These are phyloP conservation scores for Hyles vespertilio DNA, from an alignment of 1,140 invertebrate genomes.

Conservation along the genomic window DNA sequence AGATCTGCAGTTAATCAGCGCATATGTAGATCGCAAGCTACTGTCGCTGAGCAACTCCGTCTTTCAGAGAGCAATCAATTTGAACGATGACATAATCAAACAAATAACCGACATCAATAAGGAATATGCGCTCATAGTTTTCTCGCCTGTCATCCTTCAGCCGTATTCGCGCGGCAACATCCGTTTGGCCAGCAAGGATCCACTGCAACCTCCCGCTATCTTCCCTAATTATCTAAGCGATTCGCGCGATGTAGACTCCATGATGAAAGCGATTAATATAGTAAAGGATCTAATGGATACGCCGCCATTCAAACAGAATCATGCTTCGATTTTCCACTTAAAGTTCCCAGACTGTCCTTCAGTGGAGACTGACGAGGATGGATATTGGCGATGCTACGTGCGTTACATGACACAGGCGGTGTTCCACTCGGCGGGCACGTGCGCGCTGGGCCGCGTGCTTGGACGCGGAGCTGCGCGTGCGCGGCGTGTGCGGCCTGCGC, in stretches of 20 bases:
- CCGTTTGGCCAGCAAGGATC: constrained; percentile 79
- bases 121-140: constrained; percentile 47
- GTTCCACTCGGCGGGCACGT: constrained; percentile 67
- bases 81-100: constrained; percentile 50
- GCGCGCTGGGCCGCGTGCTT: constrained; percentile 39
- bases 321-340: constrained; percentile 19
- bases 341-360: constrained; percentile 17
- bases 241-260: constrained; percentile 77
- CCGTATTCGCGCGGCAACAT: constrained; percentile 84
- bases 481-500: constrained; percentile 53
- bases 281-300: constrained; percentile 76
- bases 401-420: constrained; percentile 64
- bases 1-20: constrained; percentile 31
- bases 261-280: constrained; percentile 76
- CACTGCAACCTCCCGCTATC: constrained; percentile 84
- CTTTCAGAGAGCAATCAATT: constrained; percentile 33
- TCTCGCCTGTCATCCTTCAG: constrained; percentile 77
- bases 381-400: constrained; percentile 67
- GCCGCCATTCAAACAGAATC: constrained; percentile 61
- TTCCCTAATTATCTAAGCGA: constrained; percentile 85
- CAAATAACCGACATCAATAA: constrained; percentile 42
- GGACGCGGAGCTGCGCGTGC: constrained; percentile 51
- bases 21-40: constrained; percentile 72
- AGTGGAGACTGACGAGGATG: constrained; percentile 12
- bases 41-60: constrained; percentile 65